Conservation (phyloP, 1,140 invertebrate genomes). For the Bombus huntii region DNA sequence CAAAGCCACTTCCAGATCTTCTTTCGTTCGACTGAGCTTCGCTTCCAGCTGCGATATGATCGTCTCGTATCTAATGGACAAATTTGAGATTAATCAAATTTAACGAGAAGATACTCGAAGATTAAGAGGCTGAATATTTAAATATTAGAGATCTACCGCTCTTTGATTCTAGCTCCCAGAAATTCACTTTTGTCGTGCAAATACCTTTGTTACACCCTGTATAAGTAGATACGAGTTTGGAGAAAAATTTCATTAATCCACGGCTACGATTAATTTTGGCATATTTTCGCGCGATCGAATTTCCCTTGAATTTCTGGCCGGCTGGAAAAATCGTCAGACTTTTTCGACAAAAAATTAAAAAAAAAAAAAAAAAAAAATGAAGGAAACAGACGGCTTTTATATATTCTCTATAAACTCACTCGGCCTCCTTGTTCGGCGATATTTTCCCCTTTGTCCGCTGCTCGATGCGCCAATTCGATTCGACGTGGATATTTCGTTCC, state of each 20-base stretch:
- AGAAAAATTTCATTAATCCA: slow-evolving; percentile 29
- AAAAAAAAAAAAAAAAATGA: no score
- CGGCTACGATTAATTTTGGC: not conserved
- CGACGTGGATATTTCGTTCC: slow-evolving; percentile 13
- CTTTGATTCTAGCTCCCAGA: no score
- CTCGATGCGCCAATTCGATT: slow-evolving; percentile 42
- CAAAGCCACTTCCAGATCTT: slow-evolving; percentile 50
- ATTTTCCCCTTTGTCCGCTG: slow-evolving; percentile 24
- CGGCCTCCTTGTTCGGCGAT: slow-evolving; percentile 29
- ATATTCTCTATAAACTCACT: slow-evolving; percentile 36
- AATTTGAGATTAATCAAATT: no score
- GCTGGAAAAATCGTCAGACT: not conserved
- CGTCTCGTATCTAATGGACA: slow-evolving; percentile 21
- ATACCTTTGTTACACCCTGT: no score
- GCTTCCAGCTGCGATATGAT: slow-evolving; percentile 56
- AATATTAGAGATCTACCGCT: accelerated
- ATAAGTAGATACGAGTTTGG: not conserved
- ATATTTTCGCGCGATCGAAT: not conserved
- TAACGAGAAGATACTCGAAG: no score
- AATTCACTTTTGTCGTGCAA: no score
- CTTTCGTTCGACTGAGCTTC: slow-evolving; percentile 33
- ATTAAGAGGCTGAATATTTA: no score
- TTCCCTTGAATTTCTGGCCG: not conserved
- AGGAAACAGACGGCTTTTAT: not conserved
- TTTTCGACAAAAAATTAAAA: slow-evolving; percentile 15